Evolutionary conservation across 92 coral and sea anemone species (phyloP).

Genomic region (Porites evermanni): DNA sequence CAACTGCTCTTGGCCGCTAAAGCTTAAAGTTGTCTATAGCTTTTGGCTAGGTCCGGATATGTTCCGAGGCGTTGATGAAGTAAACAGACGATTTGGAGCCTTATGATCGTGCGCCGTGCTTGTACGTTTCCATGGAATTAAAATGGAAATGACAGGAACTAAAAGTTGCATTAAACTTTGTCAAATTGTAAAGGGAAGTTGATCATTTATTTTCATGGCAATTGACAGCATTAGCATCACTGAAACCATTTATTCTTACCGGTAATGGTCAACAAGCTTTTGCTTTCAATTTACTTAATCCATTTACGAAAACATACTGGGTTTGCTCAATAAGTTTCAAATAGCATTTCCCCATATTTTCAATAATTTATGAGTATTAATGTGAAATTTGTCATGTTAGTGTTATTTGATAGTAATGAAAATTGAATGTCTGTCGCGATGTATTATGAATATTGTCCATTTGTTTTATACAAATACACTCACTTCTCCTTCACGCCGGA

Average conservation of each 20-base stretch:
- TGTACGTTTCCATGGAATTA: background rate
- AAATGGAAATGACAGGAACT: background rate
- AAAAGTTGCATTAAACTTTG: background rate
- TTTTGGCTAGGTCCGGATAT: background rate
- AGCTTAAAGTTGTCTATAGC: background rate
- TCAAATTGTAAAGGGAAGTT: background rate
- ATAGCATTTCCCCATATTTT: background rate
- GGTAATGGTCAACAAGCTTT: background rate
- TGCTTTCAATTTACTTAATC: background rate
- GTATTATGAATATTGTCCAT: background rate
- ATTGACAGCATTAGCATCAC: no score
- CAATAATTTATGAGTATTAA: no score
- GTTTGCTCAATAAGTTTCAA: background rate
- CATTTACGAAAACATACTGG: background rate
- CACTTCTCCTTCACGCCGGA: background rate
- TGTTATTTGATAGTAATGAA: background rate
- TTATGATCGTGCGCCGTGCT: no score
- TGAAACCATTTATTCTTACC: background rate
- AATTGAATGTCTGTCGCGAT: background rate
- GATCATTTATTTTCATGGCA: background rate
- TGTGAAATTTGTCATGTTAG: background rate
- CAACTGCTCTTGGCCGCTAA: no score
- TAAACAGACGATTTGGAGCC: background rate
- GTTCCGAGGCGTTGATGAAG: background rate
- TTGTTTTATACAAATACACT: no score